phyloP scores from a whole-genome alignment of 2,888 invertebrate genomes.

The Hymenopus coronatus region DNA sequence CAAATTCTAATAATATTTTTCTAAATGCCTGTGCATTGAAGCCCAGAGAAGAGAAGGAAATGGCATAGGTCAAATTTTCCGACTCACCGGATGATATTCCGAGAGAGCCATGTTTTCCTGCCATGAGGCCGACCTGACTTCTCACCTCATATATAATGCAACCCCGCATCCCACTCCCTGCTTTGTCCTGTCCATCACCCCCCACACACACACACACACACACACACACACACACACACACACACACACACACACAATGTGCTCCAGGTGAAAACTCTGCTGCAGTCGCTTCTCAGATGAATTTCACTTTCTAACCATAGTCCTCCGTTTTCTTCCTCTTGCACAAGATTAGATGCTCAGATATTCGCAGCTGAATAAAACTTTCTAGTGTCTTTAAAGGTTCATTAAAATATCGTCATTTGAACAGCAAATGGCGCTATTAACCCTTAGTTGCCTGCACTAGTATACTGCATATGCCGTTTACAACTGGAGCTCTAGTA shows the following conservation, averaged over 20 bases:
- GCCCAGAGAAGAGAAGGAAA: background rate
- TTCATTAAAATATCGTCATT: too few species aligned
- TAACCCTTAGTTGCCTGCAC: too few species aligned
- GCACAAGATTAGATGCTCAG: background rate
- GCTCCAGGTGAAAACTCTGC: background rate
- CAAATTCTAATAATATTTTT: too few species aligned
- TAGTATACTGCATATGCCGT: too few species aligned
- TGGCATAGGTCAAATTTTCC: background rate
- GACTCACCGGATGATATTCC: background rate
- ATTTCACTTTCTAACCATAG: background rate
- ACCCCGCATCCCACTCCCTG: background rate
- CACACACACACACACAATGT: background rate
- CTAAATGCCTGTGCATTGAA: too few species aligned
- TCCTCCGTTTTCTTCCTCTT: background rate
- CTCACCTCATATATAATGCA: background rate
- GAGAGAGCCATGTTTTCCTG: background rate
- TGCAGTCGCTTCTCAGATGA: background rate
- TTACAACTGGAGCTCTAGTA: too few species aligned
- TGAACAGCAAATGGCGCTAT: too few species aligned
- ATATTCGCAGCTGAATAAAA: background rate
- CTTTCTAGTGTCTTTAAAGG: background rate
- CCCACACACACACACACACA: too few species aligned
- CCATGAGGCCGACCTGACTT: background rate
- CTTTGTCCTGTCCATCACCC: background rate
- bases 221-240: too few species aligned